Evolutionary conservation across 2,888 invertebrate species (phyloP).

Genomic region (Hydropsyche betteni): DNA sequence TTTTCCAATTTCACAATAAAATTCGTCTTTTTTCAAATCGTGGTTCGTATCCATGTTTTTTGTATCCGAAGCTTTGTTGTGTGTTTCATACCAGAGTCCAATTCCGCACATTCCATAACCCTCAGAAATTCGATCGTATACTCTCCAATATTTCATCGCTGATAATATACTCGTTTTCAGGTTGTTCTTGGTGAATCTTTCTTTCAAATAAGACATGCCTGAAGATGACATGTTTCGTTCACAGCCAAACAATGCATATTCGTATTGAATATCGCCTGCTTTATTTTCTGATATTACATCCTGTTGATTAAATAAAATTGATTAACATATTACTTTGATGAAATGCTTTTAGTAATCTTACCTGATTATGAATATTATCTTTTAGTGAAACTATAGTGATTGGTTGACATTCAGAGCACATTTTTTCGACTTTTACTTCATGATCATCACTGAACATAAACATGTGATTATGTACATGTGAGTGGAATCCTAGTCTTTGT

Average conservation of each 20-base stretch:
- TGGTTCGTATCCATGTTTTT: constrained; percentile 54
- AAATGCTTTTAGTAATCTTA: constrained; percentile 49
- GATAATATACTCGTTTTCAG: constrained; percentile 47
- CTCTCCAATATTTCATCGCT: constrained; percentile 52
- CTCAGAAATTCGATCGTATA: constrained; percentile 53
- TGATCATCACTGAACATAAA: constrained; percentile 55
- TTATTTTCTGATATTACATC: constrained; percentile 53
- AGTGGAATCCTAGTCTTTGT: constrained; percentile 54
- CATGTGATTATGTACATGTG: constrained; percentile 56
- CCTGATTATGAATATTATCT: constrained; percentile 52
- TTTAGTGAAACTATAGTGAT: constrained; percentile 56
- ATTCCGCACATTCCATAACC: constrained; percentile 55
- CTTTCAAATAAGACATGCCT: constrained; percentile 28
- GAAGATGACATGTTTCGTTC: constrained; percentile 52
- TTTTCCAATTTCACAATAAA: constrained; percentile 54
- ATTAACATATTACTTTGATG: not conserved
- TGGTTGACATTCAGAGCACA: constrained; percentile 55
- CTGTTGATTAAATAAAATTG: constrained; percentile 40
- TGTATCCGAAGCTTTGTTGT: constrained; percentile 54
- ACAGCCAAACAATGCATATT: constrained; percentile 54
- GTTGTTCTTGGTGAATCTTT: constrained; percentile 23
- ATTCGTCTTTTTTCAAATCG: constrained; percentile 55
- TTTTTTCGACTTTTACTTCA: constrained; percentile 53
- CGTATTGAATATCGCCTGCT: constrained; percentile 54
- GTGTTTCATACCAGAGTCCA: constrained; percentile 53